Evolutionary conservation across 2,888 invertebrate species (phyloP), one percentile per base, ranked within the genome.

Genomic region (Dendrolimus pini): DNA sequence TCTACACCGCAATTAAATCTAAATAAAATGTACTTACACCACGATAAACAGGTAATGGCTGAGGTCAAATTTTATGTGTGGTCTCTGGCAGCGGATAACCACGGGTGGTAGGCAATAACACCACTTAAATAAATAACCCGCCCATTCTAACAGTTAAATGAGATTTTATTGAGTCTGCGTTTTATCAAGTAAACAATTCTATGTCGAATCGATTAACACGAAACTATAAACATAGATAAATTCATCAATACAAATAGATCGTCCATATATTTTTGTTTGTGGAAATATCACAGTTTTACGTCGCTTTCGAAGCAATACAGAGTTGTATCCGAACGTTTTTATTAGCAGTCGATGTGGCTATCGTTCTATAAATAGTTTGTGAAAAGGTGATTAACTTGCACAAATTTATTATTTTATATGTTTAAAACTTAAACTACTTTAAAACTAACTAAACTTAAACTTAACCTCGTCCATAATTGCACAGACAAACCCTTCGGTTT

Each of bases 121-220:
- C 78, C 89, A 88, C 89, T 89, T 83, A 88, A 83, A 88, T 80
- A 89, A 89, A 89, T 88, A 88, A 80, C 71, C 70, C 69, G 69
- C 69, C 70, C 72, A 75, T 74, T 74, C 77, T 71, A 72, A 75
- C 74, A 61, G 73, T 76, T 73, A 73, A 72, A 82, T 76, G 65
- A 64, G 72, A 73, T 86, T 89, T 88, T 89, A 88, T 87, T 78
- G 78, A 76, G 78, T 76, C 83, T 82, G 82, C 63, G 83, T 83
- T 86, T 78, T 82, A 85, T 84, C 80, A 82, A 72, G 67, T 71
- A 63, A 65, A 67, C 74, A 65, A 70, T 72, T 72, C 71, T 72
- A 75, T 74, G 47, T 47, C 47, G 47, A 70, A 69, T 67, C 73
- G 78, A 82, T 83, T 81, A 83, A 82, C 79, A 65, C 65, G 70